phyloP scores from a whole-genome alignment of 1,140 invertebrate genomes.

The Aphelenchoides fujianensis region DNA sequence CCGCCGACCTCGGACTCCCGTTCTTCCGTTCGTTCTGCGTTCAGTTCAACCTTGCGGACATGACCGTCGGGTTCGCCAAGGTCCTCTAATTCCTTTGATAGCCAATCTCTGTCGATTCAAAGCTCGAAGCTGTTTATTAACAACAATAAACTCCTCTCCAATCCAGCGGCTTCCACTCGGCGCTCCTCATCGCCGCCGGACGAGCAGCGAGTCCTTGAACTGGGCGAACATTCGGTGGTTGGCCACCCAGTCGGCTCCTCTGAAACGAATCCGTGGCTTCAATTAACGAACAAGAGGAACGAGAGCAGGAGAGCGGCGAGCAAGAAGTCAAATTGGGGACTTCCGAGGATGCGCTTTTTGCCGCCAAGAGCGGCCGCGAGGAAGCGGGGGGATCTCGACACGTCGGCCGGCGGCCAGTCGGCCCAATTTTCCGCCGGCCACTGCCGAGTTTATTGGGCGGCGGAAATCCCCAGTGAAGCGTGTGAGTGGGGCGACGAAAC shows the following conservation, averaged over 20 bases:
- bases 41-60: too few relatives aligned
- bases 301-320: too few relatives aligned
- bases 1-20: too few relatives aligned
- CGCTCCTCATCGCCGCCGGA: background rate
- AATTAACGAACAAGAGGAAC: background rate
- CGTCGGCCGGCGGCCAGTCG: background rate
- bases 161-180: background rate
- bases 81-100: background rate
- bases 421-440: too few relatives aligned
- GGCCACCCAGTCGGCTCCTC: conserved; percentile 2
- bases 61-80: background rate
- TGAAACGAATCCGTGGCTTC: background rate
- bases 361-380: too few relatives aligned
- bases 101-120: background rate
- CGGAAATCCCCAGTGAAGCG: too few relatives aligned
- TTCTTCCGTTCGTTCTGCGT: too few relatives aligned
- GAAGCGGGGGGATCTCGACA: background rate
- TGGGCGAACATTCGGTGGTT: conserved; percentile 8
- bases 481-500: too few relatives aligned
- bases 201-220: background rate
- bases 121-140: background rate
- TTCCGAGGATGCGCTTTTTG: background rate
- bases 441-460: too few relatives aligned
- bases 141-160: background rate
- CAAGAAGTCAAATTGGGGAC: background rate